phyloP scores from a whole-genome alignment of 2,888 invertebrate genomes.

The Eilema griseolum region DNA sequence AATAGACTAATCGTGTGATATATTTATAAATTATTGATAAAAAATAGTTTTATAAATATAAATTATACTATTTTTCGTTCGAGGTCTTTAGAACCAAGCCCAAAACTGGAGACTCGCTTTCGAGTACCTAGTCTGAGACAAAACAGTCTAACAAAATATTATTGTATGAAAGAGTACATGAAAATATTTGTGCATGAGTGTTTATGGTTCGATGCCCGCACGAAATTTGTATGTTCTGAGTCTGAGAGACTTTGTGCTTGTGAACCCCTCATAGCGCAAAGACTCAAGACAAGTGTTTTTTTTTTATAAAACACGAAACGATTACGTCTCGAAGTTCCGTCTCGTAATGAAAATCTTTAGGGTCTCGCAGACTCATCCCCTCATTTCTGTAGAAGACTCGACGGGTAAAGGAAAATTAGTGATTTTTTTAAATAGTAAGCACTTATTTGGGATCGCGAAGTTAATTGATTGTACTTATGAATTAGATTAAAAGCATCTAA shows the following conservation, averaged over 20 bases:
- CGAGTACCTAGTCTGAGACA: slow-evolving; percentile 1
- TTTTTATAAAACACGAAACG: background rate
- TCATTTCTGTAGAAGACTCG: background rate
- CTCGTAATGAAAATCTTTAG: background rate
- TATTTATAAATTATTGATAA: slow-evolving; percentile 28
- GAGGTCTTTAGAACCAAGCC: background rate
- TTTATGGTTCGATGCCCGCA: slow-evolving; percentile 2
- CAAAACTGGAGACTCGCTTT: background rate
- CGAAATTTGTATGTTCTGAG: background rate
- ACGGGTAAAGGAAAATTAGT: background rate
- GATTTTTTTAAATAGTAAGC: slow-evolving; percentile 6
- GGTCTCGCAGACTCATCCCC: background rate
- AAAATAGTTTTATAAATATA: slow-evolving; percentile 28
- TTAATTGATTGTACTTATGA: slow-evolving; percentile 35
- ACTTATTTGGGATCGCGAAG: slow-evolving; percentile 19
- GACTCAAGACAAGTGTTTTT: background rate
- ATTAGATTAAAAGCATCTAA: slow-evolving; percentile 20
- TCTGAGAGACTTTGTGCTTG: background rate
- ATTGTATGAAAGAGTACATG: slow-evolving; percentile 3
- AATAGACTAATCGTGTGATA: background rate
- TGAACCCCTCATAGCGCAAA: background rate
- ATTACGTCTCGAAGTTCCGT: background rate
- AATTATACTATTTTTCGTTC: background rate
- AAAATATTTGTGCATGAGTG: slow-evolving; percentile 4
- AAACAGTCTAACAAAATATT: slow-evolving; percentile 4